Percentiles rank a stretch among this genome's conserved stretches.
Conservation (phyloP, 1,140 invertebrate genomes). For the Drosophila suzukii region DNA sequence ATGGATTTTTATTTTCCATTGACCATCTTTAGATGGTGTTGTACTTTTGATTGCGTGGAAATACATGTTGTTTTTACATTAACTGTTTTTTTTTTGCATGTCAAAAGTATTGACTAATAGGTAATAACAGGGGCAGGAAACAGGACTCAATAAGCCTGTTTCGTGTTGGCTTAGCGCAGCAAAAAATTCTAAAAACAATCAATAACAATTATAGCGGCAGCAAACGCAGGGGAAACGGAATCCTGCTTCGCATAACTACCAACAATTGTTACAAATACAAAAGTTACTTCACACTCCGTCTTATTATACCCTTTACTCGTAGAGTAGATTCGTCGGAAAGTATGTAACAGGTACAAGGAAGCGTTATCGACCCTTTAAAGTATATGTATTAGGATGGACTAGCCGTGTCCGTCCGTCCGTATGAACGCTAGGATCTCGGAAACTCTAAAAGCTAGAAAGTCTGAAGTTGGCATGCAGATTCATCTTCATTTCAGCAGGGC, state of each 20-base stretch:
- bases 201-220: constrained; percentile 29
- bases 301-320: too few relatives aligned
- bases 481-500: too few relatives aligned
- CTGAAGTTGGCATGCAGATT: too few relatives aligned
- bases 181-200: constrained; percentile 40
- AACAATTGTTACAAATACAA: constrained; percentile 68
- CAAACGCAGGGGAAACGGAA: constrained; percentile 10
- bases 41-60: constrained; percentile 18
- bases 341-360: too few relatives aligned
- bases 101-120: constrained; percentile 60
- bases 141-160: background rate
- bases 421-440: too few relatives aligned
- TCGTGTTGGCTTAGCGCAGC: constrained; percentile 37
- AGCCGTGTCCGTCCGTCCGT: too few relatives aligned
- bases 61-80: constrained; percentile 23
- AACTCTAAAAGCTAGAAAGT: too few relatives aligned
- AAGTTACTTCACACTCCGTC: constrained; percentile 4
- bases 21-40: background rate
- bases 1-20: background rate
- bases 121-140: constrained; percentile 26
- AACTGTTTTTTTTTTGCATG: constrained; percentile 41
- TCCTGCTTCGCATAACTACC: constrained; percentile 40
- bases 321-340: too few relatives aligned
- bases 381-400: too few relatives aligned
- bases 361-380: too few relatives aligned